Conservation (phyloP, 1,140 invertebrate species). For the Phthorimaea operculella region DNA sequence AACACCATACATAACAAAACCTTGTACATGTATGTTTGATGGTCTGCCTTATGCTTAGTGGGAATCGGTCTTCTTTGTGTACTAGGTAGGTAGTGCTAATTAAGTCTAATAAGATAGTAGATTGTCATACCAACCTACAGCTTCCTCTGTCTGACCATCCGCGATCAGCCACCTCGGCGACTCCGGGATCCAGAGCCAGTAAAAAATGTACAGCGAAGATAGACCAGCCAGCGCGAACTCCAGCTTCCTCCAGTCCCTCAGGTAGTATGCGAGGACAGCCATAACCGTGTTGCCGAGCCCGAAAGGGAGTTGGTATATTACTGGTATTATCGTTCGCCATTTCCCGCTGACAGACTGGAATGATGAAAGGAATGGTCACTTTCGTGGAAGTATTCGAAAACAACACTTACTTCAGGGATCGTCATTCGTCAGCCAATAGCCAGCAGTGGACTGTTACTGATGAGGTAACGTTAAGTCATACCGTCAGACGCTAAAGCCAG, state of each 20-base stretch:
- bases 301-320: conserved; percentile 77
- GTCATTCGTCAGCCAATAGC: no score
- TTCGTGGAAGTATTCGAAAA: background rate
- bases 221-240: conserved; percentile 78
- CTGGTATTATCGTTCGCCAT: conserved; percentile 75
- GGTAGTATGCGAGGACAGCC: conserved; percentile 71
- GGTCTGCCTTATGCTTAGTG: no score
- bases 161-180: conserved; percentile 84
- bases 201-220: conserved; percentile 73
- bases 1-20: no score
- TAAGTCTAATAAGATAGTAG: no score
- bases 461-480: no score
- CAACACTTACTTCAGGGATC: background rate
- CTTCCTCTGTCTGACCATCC: conserved; percentile 73
- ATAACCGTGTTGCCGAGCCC: conserved; percentile 73
- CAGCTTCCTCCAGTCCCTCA: conserved; percentile 77
- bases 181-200: conserved; percentile 80
- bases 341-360: conserved; percentile 66
- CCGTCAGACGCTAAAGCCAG: no score
- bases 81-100: no score
- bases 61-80: no score
- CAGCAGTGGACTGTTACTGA: no score
- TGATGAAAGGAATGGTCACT: background rate
- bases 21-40: no score
- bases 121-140: conserved; percentile 39